phyloP scores from a whole-genome alignment of 2,113 vertebrate species.

The Cynocephalus volans region DNA sequence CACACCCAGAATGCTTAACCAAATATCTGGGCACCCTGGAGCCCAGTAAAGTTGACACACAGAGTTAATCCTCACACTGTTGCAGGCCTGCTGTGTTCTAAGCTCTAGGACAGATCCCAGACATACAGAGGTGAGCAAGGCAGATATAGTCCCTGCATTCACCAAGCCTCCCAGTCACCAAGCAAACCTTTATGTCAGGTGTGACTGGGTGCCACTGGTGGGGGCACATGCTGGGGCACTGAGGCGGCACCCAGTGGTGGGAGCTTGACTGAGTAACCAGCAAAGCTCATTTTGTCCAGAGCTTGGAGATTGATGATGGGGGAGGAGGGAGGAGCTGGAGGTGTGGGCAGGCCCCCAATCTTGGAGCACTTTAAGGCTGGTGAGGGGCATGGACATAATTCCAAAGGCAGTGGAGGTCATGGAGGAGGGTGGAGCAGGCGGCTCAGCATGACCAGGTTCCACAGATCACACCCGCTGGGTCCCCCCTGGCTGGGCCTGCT shows the following conservation, averaged over 20 bases:
- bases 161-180: no score
- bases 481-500: neutral
- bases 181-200: neutral
- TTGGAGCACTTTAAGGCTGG: neutral
- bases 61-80: neutral
- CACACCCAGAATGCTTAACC: neutral
- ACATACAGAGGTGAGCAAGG: neutral
- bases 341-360: neutral
- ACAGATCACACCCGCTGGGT: accelerated
- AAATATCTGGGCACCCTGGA: no score
- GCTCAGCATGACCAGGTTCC: neutral
- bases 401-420: accelerated
- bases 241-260: neutral
- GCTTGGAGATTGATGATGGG: no score
- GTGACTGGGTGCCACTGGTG: neutral
- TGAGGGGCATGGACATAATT: neutral
- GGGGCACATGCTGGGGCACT: neutral
- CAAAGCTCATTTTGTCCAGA: neutral
- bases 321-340: neutral
- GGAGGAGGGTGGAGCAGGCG: neutral
- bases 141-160: neutral
- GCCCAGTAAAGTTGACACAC: neutral
- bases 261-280: neutral
- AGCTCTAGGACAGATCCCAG: neutral
- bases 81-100: neutral